These are phyloP conservation scores for Peromyscus aztecus DNA, from an alignment of 2,797 vertebrate species.

Conservation along the genomic window DNA sequence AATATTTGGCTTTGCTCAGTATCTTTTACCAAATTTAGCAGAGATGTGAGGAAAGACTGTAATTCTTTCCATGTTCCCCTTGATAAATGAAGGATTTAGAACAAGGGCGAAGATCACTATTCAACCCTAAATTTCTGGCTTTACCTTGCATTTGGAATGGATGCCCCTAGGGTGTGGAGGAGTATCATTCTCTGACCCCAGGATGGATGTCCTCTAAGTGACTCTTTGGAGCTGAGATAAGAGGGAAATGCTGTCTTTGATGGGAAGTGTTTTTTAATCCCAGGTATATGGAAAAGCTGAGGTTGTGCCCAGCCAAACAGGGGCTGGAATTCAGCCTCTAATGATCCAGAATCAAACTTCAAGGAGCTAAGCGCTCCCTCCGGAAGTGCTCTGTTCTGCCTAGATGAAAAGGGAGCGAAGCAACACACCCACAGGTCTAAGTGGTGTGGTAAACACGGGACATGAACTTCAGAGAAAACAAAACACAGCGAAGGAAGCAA, in stretches of 20 bases:
- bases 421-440: not conserved
- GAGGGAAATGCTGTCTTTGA: constrained; percentile 69
- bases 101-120: not conserved
- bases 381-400: constrained; percentile 27
- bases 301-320: constrained; percentile 2
- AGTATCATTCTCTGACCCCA: constrained; percentile 17
- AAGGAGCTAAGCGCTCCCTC: constrained; percentile 27
- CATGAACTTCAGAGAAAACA: constrained; percentile 49
- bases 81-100: constrained; percentile 8
- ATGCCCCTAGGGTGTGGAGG: not conserved
- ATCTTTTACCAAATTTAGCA: constrained; percentile 39
- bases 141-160: constrained; percentile 65
- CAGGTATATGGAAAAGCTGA: constrained; percentile 42
- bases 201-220: constrained; percentile 32
- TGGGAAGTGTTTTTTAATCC: constrained; percentile 47
- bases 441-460: constrained; percentile 25
- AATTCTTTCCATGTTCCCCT: constrained; percentile 15
- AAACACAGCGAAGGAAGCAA: constrained; percentile 48
- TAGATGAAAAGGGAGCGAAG: constrained; percentile 47
- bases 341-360: constrained; percentile 71
- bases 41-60: not conserved
- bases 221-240: constrained; percentile 67
- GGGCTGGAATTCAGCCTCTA: constrained; percentile 72
- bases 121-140: constrained; percentile 11
- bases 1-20: not conserved